Evolutionary conservation across 92 coral and sea anemone genomes (phyloP).

Genomic region (Epizoanthus rinbou): DNA sequence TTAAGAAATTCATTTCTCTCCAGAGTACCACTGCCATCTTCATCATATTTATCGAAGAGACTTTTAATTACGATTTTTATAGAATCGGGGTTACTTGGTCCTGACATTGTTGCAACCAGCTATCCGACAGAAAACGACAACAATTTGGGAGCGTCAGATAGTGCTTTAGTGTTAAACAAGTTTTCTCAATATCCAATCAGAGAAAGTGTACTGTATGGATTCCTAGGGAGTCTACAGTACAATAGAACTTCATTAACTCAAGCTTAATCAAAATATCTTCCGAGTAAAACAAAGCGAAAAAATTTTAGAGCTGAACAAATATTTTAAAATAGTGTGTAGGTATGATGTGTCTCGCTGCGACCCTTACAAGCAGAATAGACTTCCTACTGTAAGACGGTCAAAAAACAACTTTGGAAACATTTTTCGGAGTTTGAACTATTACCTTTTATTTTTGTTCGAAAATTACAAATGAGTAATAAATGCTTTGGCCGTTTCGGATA

Average conservation of each 20-base stretch:
- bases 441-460: not conserved
- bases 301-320: not conserved
- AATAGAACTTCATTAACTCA: slow-evolving; percentile 29
- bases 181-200: slow-evolving; percentile 11
- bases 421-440: not conserved
- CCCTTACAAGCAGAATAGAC: not conserved
- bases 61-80: slow-evolving; percentile 80
- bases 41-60: slow-evolving; percentile 82
- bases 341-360: not conserved
- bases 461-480: not conserved
- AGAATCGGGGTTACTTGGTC: slow-evolving; percentile 50
- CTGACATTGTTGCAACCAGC: slow-evolving; percentile 39
- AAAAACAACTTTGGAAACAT: not conserved
- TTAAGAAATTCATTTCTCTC: slow-evolving; percentile 60
- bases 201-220: slow-evolving; percentile 3
- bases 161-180: not conserved
- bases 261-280: slow-evolving; percentile 7
- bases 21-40: slow-evolving; percentile 74
- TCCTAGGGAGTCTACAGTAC: slow-evolving; percentile 14
- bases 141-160: slow-evolving; percentile 12
- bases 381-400: not conserved
- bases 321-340: not conserved
- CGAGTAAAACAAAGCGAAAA: not conserved
- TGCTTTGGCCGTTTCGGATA: not conserved
- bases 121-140: not conserved